phyloP scores from a whole-genome alignment of 2,113 vertebrate genomes.

The Labeo catla region DNA sequence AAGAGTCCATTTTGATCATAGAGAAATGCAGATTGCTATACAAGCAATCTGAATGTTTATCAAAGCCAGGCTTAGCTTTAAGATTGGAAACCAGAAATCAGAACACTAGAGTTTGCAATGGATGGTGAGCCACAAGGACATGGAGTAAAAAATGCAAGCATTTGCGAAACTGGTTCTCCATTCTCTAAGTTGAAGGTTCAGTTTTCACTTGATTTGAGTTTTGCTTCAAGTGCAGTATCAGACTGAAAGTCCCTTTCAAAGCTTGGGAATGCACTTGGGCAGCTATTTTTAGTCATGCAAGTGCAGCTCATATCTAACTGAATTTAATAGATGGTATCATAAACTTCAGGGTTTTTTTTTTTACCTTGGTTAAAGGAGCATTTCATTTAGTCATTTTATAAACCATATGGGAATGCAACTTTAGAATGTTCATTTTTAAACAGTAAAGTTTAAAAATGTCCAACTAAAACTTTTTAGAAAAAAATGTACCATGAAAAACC shows the following conservation, averaged over 20 bases:
- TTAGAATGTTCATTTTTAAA: too few species aligned
- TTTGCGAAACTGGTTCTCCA: neutral
- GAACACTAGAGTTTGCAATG: neutral
- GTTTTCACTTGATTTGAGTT: neutral
- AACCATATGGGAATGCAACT: too few species aligned
- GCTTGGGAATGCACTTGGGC: neutral
- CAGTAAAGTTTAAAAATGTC: too few species aligned
- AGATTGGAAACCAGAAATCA: constrained; percentile 36
- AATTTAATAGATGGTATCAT: neutral
- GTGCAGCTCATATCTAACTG: neutral
- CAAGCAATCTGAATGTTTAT: constrained; percentile 39
- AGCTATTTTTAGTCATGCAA: constrained; percentile 14
- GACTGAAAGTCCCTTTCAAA: neutral
- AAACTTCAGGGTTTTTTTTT: neutral
- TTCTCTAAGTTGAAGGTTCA: neutral
- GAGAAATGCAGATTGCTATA: constrained; percentile 31
- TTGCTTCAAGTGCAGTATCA: neutral
- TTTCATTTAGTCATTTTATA: too few species aligned
- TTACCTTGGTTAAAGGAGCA: too few species aligned
- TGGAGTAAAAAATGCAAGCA: neutral
- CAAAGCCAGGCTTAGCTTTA: constrained; percentile 38
- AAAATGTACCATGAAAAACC: too few species aligned
- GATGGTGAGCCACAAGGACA: neutral
- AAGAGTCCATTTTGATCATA: constrained; percentile 45
- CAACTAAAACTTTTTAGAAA: too few species aligned